Evolutionary conservation across 2,888 invertebrate species (phyloP), one percentile per base, ranked within the genome.

Genomic region (Nasonovia ribisnigri): DNA sequence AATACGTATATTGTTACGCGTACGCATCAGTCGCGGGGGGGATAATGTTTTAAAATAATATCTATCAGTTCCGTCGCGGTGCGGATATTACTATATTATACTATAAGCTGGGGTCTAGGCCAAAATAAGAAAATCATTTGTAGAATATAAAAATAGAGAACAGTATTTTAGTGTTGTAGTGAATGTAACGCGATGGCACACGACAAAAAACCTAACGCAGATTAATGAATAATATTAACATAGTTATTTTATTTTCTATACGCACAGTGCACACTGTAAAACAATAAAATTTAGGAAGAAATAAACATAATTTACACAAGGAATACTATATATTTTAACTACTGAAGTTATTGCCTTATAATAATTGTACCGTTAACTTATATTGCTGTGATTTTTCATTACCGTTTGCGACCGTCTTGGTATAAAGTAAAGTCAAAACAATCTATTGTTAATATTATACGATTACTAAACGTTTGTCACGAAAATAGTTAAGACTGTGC

Each of bases 141-240:
- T 20, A 77, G 36, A 77, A 36, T 77, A 77, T 77, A 77, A 77
- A 77, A 77, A 77, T 77, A 77, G 77, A 77, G 20, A 77, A 77
- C 8, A 26, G 57, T 57, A 77, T 77, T n/a, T n/a, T n/a, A n/a
- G n/a, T n/a, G n/a, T n/a, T n/a, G n/a, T n/a, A n/a, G n/a, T 8
- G 77, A 77, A 77, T 36, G 36, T 77, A 20, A 77, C 20, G 36
- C 3, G 36, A 77, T 8, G 8, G 77, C 77, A 77, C 3, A 77
- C 20, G 77, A 77, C 77, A 77, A 77, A 26, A 77, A 77, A 77
- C 36, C 20, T 36, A 77, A 77, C 77, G 36, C 36, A 77, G 77
- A 77, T 77, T 77, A 77, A 77, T 77, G 77, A 77, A 77, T 20
- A 77, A 5, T 36, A 36, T 77, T 6, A 77, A 67, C 4, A 36